Base-by-base conservation (phyloP, 1,140 invertebrate genomes). In the Melitaea cinxia region DNA sequence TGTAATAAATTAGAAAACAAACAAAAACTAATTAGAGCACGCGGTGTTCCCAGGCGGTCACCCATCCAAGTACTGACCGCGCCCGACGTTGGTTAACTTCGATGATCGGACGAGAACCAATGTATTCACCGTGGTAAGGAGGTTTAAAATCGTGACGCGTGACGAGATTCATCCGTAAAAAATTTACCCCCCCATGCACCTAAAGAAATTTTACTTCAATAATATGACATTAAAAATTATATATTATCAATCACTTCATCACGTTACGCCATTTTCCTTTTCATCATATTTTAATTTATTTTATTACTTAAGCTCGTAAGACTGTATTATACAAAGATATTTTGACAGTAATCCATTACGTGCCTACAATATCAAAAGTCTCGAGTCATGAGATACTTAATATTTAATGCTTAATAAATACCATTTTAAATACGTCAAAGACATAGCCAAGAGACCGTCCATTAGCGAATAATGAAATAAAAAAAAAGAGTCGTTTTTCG, bases 81-180 rank as follows among this genome's bases (percentile, higher is more conserved):
- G 68, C 72, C 68, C 68, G 68, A 73, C 65, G 68, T 73, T 73
- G 72, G 59, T 72, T 69, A 73, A 73, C 65, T 73, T 73, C 68
- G 68, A 68, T 70, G 71, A 72, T 77, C 69, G 75, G 67, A 77
- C 70, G 72, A 72, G 70, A 75, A 69, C 70, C 69, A 68, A 70
- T 75, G 75, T 75, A 56, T 79, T 77, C 77, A 79, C 75, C 72
- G 65, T 55, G 53, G 53, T 55, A 55, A n/a, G n/a, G n/a, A n/a
- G n/a, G n/a, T n/a, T n/a, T n/a, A n/a, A n/a, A n/a, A n/a, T n/a
- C n/a, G n/a, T n/a, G n/a, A n/a, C n/a, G n/a, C n/a, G n/a, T n/a
- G n/a, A n/a, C n/a, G n/a, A n/a, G n/a, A n/a, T n/a, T n/a, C n/a
- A n/a, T n/a, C n/a, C n/a, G n/a, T n/a, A n/a, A n/a, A n/a, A n/a